Base-by-base conservation (phyloP, 2,797 vertebrate genomes). In the Sebastes trivittatus region DNA sequence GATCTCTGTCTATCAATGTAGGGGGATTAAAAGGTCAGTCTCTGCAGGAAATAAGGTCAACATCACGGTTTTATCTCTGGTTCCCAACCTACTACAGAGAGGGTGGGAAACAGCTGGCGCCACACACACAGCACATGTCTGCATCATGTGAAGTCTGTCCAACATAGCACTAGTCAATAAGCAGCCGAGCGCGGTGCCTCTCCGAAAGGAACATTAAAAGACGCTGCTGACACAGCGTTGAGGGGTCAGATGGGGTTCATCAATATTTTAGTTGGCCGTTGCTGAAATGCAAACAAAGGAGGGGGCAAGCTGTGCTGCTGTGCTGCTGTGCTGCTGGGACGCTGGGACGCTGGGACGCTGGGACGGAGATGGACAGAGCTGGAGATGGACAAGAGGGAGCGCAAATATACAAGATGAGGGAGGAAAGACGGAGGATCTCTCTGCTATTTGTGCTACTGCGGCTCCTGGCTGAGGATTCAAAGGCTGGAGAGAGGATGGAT, bases 221-320 rank as follows among this genome's bases (percentile, higher is more conserved):
- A 82, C 78, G 80, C 61, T 86, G 92, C 94, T 92, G 91, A 95
- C 87, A 80, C 83, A 89, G 91, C 84, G 27, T 34, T 52, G 79
- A 64, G 65, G 59, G 91, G 89, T 94, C 91, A 91, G 75, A 77
- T 73, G 62, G 82, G 81, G 70, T 86, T 87, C 88, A 93, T 94
- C 87, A 93, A 94, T 94, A 94, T 90, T 94, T 95, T 68, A 93
- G 75, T 64, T 80, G 85, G 85, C 79, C 75, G 78, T 49, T 61
- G 78, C 72, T 86, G 66, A 83, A 83, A 89, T 65, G 83, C 85
- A 88, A 90, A 91, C 78, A 87, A 75, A 85, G 71, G 72, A 67
- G 38, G 72, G 72, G 74, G 68, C 7, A 13, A 25, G 72, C 70
- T 7, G 70, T 66, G 23, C 65, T 4, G 76, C 78, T 70, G 75